phyloP scores from a whole-genome alignment of 2,113 vertebrate species.

The Gobiocypris rarus region DNA sequence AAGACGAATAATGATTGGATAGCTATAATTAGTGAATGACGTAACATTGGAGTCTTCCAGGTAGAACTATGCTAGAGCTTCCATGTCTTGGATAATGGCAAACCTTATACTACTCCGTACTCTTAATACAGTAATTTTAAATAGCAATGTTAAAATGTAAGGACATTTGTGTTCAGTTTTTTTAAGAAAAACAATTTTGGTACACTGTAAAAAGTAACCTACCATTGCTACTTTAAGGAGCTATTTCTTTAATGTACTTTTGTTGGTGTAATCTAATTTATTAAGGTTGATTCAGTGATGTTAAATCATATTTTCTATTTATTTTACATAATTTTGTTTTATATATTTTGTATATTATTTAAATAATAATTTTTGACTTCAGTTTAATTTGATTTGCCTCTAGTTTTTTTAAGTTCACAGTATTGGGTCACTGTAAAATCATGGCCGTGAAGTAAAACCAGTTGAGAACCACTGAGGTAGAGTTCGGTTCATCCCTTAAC shows the following conservation, averaged over 20 bases:
- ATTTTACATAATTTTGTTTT: neutral
- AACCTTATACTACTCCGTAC: neutral
- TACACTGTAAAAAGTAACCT: too few species aligned
- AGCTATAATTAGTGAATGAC: too few species aligned
- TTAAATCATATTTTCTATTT: neutral
- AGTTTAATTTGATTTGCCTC: too few species aligned
- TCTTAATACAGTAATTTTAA: neutral
- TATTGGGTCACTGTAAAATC: neutral
- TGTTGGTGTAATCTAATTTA: neutral
- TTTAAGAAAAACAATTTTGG: too few species aligned
- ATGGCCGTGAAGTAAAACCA: neutral
- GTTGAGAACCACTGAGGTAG: conserved; percentile 43
- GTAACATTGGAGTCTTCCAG: too few species aligned
- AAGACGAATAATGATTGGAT: too few species aligned
- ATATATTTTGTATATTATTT: neutral
- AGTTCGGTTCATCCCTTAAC: conserved; percentile 50
- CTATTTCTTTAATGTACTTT: too few species aligned
- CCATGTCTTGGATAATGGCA: too few species aligned
- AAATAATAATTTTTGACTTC: too few species aligned
- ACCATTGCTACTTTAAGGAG: too few species aligned
- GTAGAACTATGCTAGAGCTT: too few species aligned
- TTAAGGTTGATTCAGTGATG: neutral
- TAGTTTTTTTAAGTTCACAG: neutral
- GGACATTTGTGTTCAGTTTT: neutral
- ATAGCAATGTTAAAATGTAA: neutral